phyloP scores from a whole-genome alignment of 2,113 vertebrate genomes.

The Oceanodroma tethys region DNA sequence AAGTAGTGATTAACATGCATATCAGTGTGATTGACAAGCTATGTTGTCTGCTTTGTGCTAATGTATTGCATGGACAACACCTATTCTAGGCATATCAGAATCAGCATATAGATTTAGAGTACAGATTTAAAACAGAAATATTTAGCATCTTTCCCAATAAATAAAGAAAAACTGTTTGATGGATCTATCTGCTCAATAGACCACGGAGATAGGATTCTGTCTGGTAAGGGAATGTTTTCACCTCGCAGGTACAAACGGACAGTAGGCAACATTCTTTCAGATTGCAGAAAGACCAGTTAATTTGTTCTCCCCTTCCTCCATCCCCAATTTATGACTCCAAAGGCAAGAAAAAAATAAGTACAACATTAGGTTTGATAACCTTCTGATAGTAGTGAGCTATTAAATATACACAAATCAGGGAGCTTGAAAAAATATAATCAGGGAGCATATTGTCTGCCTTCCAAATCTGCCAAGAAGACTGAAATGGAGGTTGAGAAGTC shows the following conservation, averaged over 20 bases:
- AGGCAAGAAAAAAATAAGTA: not conserved
- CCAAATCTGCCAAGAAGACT: not conserved
- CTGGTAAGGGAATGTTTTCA: not conserved
- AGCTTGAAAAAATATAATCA: not conserved
- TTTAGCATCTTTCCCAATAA: not conserved
- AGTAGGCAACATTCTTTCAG: not conserved
- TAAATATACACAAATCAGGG: conserved; percentile 15
- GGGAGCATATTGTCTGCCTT: not conserved
- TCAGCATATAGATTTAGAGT: not conserved
- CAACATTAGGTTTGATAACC: not conserved
- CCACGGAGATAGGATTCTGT: not conserved
- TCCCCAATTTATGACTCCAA: not conserved
- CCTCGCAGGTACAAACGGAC: not conserved
- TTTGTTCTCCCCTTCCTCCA: not conserved
- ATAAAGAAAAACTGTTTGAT: not conserved
- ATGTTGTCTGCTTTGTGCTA: conserved; percentile 18
- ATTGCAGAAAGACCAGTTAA: not conserved
- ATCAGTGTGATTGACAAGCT: conserved; percentile 64
- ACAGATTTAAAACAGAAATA: conserved; percentile 1
- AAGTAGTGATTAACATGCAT: conserved; percentile 65
- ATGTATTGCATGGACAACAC: not conserved
- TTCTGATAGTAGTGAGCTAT: not conserved
- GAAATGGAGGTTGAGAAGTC: not conserved
- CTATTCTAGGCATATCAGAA: conserved; percentile 36
- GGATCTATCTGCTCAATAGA: not conserved